Percentiles rank a stretch among this genome's conserved stretches.
Conservation (phyloP, 2,113 vertebrate genomes). For the Hydrolagus affinis region DNA sequence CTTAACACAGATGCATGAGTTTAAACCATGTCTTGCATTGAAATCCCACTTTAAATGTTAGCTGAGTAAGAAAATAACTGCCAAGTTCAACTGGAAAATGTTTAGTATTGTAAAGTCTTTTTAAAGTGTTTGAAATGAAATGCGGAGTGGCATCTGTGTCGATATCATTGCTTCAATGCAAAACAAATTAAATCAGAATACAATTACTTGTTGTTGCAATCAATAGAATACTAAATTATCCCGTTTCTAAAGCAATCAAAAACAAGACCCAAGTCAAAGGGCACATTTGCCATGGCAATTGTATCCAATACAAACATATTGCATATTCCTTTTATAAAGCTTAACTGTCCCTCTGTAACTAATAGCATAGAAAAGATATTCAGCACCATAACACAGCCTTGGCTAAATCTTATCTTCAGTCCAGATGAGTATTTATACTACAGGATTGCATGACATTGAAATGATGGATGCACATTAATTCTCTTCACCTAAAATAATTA, state of each 20-base stretch:
- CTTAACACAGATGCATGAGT: too few species aligned
- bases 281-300: neutral
- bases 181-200: neutral
- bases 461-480: neutral
- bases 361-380: neutral
- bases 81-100: neutral
- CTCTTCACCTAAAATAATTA: neutral
- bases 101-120: neutral
- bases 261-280: neutral
- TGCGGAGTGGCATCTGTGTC: neutral
- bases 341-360: neutral
- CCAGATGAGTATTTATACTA: neutral
- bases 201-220: neutral
- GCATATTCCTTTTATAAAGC: neutral
- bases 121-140: neutral
- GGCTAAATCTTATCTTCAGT: neutral
- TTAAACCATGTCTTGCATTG: too few species aligned
- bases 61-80: too few species aligned
- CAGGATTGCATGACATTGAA: neutral
- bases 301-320: neutral
- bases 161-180: neutral
- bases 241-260: slow-evolving; percentile 6
- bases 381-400: neutral
- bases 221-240: neutral
- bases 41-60: too few species aligned